Evolutionary conservation across 2,113 vertebrate species (phyloP), one percentile per base, ranked within the genome.

Genomic region (Aramus guarauna): DNA sequence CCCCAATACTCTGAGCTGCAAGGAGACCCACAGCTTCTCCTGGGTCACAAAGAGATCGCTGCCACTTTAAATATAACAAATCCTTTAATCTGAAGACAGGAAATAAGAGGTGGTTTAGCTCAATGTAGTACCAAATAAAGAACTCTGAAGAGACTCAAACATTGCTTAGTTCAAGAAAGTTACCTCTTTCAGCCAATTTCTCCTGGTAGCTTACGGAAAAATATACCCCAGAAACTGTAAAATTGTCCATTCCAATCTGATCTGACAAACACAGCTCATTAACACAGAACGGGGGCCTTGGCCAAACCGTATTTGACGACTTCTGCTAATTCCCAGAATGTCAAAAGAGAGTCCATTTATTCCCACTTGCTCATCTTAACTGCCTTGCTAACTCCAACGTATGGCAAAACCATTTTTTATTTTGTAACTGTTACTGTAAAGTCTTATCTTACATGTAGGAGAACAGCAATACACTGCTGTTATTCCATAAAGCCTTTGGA

Each of bases 1-100:
- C 99, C 2, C 99, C 99, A 12, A 99, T 99, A 94, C 99, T 99
- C 98, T 99, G 99, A 86, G 99, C 99, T 2, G 99, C 99, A 92
- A 99, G 98, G 53, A 99, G 98, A 27, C 99, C 99, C 87, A 99
- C 99, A 1, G 99, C 99, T 92, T 99, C 99, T 4, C 99, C 99
- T 0, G 99, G 99, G 69, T 99, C 99, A 90, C 99, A 99, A 12
- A 99, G 98, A 0, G 99, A 98, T 12, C 99, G 98, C 97, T 99
- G 99, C 99, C 99, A 99, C 97, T 99, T 99, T 22, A 99, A 98
- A 95, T 98, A 98, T 73, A 99, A 90, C 93, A 99, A 98, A 37
- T 98, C 97, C 63, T 97, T 98, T 63, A 99, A 96, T 34, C 99
- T 99, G 93, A 30, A 95, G 30, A 72, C 4, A 80, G 20, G 24